phyloP scores from a whole-genome alignment of 2,797 vertebrate genomes.

The Hydrolagus colliei region DNA sequence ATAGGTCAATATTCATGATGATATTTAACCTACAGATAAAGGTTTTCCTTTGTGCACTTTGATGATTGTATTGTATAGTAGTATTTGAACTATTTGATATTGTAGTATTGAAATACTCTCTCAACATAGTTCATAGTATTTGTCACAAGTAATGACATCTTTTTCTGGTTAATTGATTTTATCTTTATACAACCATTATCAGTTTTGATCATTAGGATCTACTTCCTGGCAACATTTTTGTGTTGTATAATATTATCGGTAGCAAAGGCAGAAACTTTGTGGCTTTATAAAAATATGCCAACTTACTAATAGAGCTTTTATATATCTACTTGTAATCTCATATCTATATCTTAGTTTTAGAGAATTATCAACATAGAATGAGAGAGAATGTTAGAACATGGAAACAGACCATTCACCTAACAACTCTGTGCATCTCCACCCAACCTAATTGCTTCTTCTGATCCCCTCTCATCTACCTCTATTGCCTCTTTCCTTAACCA shows the following conservation, averaged over 20 bases:
- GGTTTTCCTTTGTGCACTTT: neutral
- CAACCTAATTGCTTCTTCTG: no score
- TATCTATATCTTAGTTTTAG: neutral
- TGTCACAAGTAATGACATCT: neutral
- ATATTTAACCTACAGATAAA: neutral
- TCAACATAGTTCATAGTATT: no score
- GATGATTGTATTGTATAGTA: no score
- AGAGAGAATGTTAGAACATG: no score
- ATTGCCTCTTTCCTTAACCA: no score
- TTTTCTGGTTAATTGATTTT: neutral
- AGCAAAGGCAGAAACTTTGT: neutral
- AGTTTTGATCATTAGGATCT: neutral
- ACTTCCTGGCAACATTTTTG: neutral
- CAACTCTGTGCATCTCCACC: no score
- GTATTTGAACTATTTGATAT: neutral
- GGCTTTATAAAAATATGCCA: neutral
- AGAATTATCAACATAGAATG: neutral
- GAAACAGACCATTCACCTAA: no score
- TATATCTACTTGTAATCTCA: neutral
- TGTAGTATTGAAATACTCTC: no score
- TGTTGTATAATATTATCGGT: neutral
- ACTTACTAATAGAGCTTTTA: neutral
- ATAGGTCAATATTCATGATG: neutral
- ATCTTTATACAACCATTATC: neutral
- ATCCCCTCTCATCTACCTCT: no score